A percentile compares a stretch with the other conserved stretches of the same genome.
Conservation (phyloP, 1,140 invertebrate genomes). For the Temnothorax curvispinosus region DNA sequence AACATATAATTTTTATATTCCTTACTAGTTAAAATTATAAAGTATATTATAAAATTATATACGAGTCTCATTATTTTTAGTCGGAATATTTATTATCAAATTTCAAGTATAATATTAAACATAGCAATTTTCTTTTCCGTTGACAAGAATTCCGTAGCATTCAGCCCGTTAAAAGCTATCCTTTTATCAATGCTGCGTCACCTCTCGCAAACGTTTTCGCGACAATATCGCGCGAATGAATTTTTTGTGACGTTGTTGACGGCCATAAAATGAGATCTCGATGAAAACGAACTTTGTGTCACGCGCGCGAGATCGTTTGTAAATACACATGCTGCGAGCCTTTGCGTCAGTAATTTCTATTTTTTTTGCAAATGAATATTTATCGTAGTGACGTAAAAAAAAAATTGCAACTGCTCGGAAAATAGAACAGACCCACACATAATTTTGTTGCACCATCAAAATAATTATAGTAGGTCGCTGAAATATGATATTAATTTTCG, state of each 20-base stretch:
- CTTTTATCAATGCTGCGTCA: neutral
- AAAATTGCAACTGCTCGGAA: slow-evolving; percentile 9
- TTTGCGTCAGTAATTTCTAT: neutral
- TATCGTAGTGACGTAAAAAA: neutral
- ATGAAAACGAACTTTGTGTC: slow-evolving; percentile 29
- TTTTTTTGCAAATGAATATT: slow-evolving; percentile 42
- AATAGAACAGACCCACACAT: neutral
- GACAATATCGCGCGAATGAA: slow-evolving; percentile 42
- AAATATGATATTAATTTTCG: too few species aligned
- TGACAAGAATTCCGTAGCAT: neutral
- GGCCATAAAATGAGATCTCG: slow-evolving; percentile 31
- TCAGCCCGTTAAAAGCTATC: slow-evolving; percentile 20
- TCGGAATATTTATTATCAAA: neutral
- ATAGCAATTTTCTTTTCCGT: neutral
- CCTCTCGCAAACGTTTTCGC: neutral
- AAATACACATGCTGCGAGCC: neutral
- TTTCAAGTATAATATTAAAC: neutral
- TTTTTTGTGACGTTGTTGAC: slow-evolving; percentile 28
- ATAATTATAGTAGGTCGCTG: too few species aligned
- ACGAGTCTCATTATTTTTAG: neutral
- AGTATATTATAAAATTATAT: neutral
- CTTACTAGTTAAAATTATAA: neutral
- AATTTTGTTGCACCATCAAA: too few species aligned
- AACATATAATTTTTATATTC: neutral
- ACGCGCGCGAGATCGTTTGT: slow-evolving; percentile 16